These are phyloP conservation scores for Platysteira castanea DNA, from an alignment of 2,113 vertebrate species.

Conservation along the genomic window DNA sequence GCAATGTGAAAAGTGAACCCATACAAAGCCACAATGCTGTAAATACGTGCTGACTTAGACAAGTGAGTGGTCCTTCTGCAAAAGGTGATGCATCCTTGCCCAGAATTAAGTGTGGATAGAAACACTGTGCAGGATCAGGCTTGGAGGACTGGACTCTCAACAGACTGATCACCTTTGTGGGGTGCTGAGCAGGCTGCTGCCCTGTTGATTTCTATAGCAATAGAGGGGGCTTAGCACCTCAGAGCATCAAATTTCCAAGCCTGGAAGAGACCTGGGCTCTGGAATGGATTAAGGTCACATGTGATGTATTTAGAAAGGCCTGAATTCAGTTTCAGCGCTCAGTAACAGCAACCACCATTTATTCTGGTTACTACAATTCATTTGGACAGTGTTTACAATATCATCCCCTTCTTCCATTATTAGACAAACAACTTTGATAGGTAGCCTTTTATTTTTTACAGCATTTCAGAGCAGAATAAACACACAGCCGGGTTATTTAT, in stretches of 20 bases:
- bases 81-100: neutral
- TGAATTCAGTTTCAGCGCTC: constrained; percentile 41
- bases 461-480: constrained; percentile 73
- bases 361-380: constrained; percentile 76
- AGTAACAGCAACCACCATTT: constrained; percentile 62
- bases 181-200: constrained; percentile 13
- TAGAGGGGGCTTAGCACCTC: constrained; percentile 29
- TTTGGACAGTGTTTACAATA: constrained; percentile 72
- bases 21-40: neutral
- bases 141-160: neutral
- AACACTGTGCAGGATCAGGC: neutral
- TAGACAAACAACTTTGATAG: constrained; percentile 63
- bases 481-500: constrained; percentile 71
- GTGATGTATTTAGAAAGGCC: constrained; percentile 69
- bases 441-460: constrained; percentile 73
- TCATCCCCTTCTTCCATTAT: constrained; percentile 60
- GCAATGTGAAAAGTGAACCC: constrained; percentile 21
- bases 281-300: constrained; percentile 71
- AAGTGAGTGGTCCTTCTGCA: neutral
- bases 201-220: neutral
- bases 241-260: constrained; percentile 25
- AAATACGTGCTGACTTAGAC: neutral
- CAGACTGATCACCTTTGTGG: neutral
- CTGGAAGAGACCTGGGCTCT: constrained; percentile 63
- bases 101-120: neutral